Evolutionary conservation across 1,140 invertebrate genomes (phyloP).

Genomic region (Lordiphosa stackelbergi): DNA sequence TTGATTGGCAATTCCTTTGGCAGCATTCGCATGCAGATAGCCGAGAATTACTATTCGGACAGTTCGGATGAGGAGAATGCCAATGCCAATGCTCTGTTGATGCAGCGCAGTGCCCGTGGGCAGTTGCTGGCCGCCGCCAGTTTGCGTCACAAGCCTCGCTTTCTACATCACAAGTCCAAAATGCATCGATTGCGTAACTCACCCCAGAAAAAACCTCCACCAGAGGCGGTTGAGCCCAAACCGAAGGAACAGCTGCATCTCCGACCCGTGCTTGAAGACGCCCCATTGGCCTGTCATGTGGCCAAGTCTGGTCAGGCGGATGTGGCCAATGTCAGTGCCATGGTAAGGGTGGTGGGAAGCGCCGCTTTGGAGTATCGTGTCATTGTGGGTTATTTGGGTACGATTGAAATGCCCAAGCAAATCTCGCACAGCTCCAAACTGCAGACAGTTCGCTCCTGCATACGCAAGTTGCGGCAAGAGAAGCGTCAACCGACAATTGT

Average conservation of each 20-base stretch:
- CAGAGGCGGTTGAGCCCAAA: slow-evolving; percentile 24
- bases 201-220: slow-evolving; percentile 61
- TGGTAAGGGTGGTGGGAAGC: slow-evolving; percentile 74
- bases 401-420: slow-evolving; percentile 95
- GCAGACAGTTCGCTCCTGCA: slow-evolving; percentile 87
- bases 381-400: slow-evolving; percentile 95
- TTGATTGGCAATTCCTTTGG: slow-evolving; percentile 92
- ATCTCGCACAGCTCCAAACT: slow-evolving; percentile 86
- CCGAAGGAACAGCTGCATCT: slow-evolving; percentile 24
- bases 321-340: slow-evolving; percentile 76
- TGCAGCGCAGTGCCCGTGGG: slow-evolving; percentile 38
- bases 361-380: slow-evolving; percentile 87
- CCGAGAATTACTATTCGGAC: slow-evolving; percentile 92
- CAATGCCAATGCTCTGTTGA: slow-evolving; percentile 37
- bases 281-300: slow-evolving; percentile 29
- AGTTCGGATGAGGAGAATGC: slow-evolving; percentile 79
- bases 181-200: slow-evolving; percentile 67
- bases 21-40: slow-evolving; percentile 87
- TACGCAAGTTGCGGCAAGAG: slow-evolving; percentile 91
- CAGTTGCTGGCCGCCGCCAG: slow-evolving; percentile 54
- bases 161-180: slow-evolving; percentile 69
- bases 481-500: slow-evolving; percentile 92
- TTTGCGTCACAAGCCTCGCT: slow-evolving; percentile 59
- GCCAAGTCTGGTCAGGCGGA: slow-evolving; percentile 40
- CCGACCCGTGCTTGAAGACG: slow-evolving; percentile 63